These are phyloP conservation scores for Balanococcus diminutus DNA, from an alignment of 2,888 invertebrate species.

Conservation along the genomic window DNA sequence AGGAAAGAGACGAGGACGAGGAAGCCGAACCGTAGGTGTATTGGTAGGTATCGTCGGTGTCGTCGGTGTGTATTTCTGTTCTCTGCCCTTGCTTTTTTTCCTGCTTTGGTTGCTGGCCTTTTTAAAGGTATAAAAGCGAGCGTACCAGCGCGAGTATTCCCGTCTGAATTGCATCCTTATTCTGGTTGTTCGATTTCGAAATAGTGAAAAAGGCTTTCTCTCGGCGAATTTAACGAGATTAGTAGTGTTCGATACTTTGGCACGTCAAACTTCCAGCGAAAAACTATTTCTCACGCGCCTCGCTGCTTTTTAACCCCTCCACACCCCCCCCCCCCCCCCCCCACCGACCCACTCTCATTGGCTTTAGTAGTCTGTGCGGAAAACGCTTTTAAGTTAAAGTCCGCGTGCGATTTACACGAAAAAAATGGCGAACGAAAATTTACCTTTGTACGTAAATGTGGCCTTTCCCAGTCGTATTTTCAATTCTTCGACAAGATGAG, in stretches of 20 bases:
- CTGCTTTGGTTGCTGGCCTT: background rate
- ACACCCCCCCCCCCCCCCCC: too few species aligned
- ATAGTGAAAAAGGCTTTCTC: background rate
- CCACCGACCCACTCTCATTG: too few species aligned
- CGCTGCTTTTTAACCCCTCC: background rate
- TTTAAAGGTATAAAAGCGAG: background rate
- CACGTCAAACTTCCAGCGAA: slow-evolving; percentile 5
- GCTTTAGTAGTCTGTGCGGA: too few species aligned
- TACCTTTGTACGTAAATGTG: too few species aligned
- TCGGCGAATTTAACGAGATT: slow-evolving; percentile 28
- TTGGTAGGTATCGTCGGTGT: background rate
- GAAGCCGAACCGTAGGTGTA: background rate
- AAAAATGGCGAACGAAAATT: too few species aligned
- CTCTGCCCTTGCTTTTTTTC: background rate
- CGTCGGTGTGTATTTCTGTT: background rate
- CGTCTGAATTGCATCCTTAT: slow-evolving; percentile 3
- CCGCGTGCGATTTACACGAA: background rate
- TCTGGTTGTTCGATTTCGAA: slow-evolving; percentile 2
- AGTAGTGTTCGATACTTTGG: slow-evolving; percentile 25
- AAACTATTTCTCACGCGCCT: slow-evolving; percentile 3
- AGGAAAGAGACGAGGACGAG: background rate
- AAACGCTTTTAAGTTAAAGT: background rate
- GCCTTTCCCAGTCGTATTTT: background rate
- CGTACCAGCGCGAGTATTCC: background rate
- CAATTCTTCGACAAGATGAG: background rate